Conservation (phyloP, 2,113 vertebrate genomes). For the Leptodactylus fuscus region DNA sequence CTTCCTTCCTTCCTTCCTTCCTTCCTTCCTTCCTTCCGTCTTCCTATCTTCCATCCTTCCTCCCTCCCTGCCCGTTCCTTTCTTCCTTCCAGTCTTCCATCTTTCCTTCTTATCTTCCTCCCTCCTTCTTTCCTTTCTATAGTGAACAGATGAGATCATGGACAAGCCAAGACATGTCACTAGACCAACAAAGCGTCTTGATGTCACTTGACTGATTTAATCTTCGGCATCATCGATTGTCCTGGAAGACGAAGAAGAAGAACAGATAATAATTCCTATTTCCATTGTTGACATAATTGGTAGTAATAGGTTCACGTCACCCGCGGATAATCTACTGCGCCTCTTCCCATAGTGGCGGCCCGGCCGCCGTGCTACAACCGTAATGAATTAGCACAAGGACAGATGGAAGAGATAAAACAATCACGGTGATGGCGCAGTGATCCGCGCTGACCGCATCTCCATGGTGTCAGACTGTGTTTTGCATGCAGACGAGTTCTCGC, state of each 20-base stretch:
- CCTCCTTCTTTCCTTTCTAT: neutral
- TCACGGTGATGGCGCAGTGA: slow-evolving; percentile 22
- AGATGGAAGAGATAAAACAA: slow-evolving; percentile 40
- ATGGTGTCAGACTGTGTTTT: slow-evolving; percentile 63
- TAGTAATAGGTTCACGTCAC: neutral
- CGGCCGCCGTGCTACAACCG: neutral
- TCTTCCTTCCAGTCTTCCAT: too few relatives aligned
- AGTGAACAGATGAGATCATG: neutral
- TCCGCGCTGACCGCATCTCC: slow-evolving; percentile 61
- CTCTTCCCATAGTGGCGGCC: neutral
- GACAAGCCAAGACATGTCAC: neutral
- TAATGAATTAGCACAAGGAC: slow-evolving; percentile 17
- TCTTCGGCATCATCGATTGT: neutral
- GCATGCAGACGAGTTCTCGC: slow-evolving; percentile 61
- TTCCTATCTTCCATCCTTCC: neutral
- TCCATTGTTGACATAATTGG: neutral
- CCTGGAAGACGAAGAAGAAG: neutral
- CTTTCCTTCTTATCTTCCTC: neutral
- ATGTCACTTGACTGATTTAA: neutral
- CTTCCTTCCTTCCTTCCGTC: neutral
- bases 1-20: neutral
- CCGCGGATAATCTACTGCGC: neutral
- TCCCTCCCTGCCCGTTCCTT: neutral
- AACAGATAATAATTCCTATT: slow-evolving; percentile 1
- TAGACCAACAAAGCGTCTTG: neutral